These are phyloP conservation scores for Sepioteuthis lessoniana DNA, from an alignment of 2,888 invertebrate species.

Conservation along the genomic window DNA sequence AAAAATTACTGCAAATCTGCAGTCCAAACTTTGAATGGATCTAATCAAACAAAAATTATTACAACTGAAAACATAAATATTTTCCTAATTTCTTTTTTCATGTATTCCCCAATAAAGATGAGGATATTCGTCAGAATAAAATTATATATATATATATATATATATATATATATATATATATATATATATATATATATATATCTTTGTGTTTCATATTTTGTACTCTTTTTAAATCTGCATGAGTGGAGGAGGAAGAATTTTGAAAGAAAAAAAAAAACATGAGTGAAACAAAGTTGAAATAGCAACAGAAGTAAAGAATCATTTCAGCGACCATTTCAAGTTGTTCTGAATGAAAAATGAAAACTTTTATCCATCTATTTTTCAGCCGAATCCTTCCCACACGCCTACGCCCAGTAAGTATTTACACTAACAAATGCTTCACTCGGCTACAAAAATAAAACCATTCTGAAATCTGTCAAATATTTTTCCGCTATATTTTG, in stretches of 20 bases:
- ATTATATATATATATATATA: not conserved
- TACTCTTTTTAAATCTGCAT: constrained; percentile 25
- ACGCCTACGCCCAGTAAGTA: constrained; percentile 45
- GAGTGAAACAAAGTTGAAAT: not conserved
- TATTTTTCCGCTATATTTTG: not conserved
- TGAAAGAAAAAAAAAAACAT: not conserved
- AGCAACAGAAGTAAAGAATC: not conserved
- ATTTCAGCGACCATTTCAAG: not conserved
- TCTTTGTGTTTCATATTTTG: not conserved
- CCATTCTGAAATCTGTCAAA: not conserved
- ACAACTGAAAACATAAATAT: too few relatives aligned
- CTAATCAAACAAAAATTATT: too few relatives aligned
- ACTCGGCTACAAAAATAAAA: not conserved
- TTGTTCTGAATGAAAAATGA: not conserved
- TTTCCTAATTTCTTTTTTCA: too few relatives aligned
- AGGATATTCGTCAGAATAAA: not conserved
- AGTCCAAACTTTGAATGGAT: too few relatives aligned
- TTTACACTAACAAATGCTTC: not conserved
- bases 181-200: not conserved
- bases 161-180: not conserved
- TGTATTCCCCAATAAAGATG: not conserved
- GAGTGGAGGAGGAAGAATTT: not conserved
- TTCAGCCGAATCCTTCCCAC: constrained; percentile 39
- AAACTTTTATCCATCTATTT: constrained; percentile 8
- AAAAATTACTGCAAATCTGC: too few relatives aligned